phyloP scores from a whole-genome alignment of 64 coral and sea anemone species.

The Montipora cactus region DNA sequence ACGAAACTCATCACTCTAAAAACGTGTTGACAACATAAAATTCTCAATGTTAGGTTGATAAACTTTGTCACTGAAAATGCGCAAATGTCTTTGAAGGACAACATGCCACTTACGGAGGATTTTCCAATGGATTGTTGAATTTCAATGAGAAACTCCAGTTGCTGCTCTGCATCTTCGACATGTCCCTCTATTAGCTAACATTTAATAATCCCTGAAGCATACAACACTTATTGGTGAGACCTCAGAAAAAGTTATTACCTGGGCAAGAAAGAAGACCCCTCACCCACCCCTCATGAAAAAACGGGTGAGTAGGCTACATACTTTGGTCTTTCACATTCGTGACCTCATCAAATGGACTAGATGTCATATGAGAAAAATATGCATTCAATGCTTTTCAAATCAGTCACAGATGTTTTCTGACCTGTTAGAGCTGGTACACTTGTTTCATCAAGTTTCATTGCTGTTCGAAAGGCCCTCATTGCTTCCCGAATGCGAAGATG shows the following conservation, averaged over 20 bases:
- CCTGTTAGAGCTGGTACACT: constrained; percentile 98
- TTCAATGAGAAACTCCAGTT: constrained; percentile 97
- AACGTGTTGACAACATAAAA: too few relatives aligned
- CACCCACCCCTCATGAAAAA: too few relatives aligned
- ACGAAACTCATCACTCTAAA: too few relatives aligned
- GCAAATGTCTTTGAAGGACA: not conserved
- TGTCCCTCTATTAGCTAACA: constrained; percentile 95
- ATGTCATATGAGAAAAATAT: too few relatives aligned
- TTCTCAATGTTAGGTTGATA: too few relatives aligned
- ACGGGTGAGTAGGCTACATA: too few relatives aligned
- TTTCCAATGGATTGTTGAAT: constrained; percentile 99
- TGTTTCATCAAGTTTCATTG: constrained; percentile 99
- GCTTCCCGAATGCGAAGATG: constrained; percentile 80
- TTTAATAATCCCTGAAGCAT: constrained; percentile 87
- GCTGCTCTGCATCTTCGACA: constrained; percentile 98
- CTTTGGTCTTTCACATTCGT: too few relatives aligned
- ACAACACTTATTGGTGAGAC: not conserved
- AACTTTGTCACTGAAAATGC: too few relatives aligned
- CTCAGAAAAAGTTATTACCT: too few relatives aligned
- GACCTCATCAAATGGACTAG: too few relatives aligned
- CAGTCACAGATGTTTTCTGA: not conserved
- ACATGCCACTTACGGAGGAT: constrained; percentile 80
- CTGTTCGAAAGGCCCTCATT: constrained; percentile 92
- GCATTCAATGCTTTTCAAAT: too few relatives aligned
- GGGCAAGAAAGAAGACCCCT: too few relatives aligned